Conservation (phyloP, 2,888 invertebrate species). For the Phytoseiulus persimilis region DNA sequence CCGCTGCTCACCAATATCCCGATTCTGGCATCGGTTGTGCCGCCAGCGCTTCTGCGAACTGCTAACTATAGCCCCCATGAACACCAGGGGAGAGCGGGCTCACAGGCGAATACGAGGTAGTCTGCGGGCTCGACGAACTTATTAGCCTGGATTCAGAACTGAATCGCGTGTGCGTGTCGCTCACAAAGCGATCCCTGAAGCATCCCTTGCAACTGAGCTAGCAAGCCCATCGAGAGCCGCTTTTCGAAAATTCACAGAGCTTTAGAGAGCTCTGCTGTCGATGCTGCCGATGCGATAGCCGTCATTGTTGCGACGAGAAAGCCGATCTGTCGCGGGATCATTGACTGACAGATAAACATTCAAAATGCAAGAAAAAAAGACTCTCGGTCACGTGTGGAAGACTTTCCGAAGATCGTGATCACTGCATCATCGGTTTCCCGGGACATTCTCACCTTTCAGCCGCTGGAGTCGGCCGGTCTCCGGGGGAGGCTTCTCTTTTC, state of each 20-base stretch:
- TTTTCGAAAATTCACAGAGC: neutral
- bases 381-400: too few relatives aligned
- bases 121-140: neutral
- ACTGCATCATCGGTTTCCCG: neutral
- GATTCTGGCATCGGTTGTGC: neutral
- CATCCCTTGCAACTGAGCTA: neutral
- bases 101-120: neutral
- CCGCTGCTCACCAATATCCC: neutral
- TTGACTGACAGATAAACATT: neutral
- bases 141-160: neutral
- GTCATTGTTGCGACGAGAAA: neutral
- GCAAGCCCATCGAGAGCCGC: neutral
- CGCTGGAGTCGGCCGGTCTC: neutral
- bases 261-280: neutral
- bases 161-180: neutral
- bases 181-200: neutral
- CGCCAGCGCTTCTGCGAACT: neutral
- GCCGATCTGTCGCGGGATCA: neutral
- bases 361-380: neutral
- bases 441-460: neutral
- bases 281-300: neutral
- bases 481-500: neutral
- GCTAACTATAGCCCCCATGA: neutral
- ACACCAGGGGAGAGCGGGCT: neutral
- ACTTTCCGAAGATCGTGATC: too few relatives aligned